Evolutionary conservation across 2,888 invertebrate species (phyloP).

Genomic region (Diadegma fenestrale): DNA sequence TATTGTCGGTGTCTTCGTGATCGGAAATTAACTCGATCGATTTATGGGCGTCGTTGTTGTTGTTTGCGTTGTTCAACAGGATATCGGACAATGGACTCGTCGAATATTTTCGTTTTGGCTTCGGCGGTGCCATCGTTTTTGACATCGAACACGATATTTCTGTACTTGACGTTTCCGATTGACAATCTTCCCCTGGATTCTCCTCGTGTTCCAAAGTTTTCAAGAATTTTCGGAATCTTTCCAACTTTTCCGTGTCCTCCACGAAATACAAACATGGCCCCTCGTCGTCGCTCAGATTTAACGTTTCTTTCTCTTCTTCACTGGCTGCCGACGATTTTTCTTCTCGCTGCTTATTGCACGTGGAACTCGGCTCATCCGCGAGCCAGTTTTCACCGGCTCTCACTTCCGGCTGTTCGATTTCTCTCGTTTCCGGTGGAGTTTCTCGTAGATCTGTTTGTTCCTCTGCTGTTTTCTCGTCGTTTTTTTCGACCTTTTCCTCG

Average conservation of each 20-base stretch:
- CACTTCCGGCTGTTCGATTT: not conserved
- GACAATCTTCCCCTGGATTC: conserved; percentile 3
- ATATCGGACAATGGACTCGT: conserved; percentile 80
- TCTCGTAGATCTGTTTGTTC: not conserved
- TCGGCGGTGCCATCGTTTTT: conserved; percentile 78
- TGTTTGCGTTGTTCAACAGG: conserved; percentile 78
- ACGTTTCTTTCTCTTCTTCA: not conserved
- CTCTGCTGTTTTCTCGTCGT: not conserved
- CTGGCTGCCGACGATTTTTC: not conserved
- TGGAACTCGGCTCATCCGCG: not conserved
- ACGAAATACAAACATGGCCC: conserved; percentile 80
- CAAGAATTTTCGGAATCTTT: conserved; percentile 77
- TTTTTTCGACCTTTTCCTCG: not conserved
- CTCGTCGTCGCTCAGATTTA: conserved; percentile 66
- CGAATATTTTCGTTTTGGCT: conserved; percentile 75
- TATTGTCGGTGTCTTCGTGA: conserved; percentile 71
- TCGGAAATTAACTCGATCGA: conserved; percentile 56
- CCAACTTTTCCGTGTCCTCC: conserved; percentile 74
- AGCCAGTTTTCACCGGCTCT: conserved; percentile 7
- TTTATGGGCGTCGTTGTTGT: conserved; percentile 79
- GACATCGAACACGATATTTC: conserved; percentile 71
- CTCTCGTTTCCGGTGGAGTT: not conserved
- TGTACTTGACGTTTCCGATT: conserved; percentile 6
- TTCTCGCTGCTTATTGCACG: conserved; percentile 17
- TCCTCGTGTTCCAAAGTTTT: conserved; percentile 73